These are phyloP conservation scores for Notodonta dromedarius DNA, from an alignment of 2,888 invertebrate genomes.

Conservation along the genomic window DNA sequence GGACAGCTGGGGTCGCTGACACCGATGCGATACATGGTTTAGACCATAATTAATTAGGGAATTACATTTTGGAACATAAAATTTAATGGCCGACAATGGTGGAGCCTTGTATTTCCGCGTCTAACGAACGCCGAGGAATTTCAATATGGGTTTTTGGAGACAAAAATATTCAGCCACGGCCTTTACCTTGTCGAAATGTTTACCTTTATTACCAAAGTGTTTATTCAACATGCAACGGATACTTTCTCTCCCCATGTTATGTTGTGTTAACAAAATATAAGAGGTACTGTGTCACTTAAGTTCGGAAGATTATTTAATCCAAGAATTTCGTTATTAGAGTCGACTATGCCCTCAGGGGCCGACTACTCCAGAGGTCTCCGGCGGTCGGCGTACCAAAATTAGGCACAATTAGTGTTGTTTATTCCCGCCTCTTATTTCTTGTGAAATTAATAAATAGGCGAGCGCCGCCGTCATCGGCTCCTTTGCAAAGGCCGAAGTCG, in stretches of 20 bases:
- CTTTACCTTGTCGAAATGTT: background rate
- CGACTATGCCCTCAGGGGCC: constrained; percentile 13
- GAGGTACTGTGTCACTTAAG: background rate
- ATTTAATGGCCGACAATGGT: constrained; percentile 17
- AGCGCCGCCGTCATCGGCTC: constrained; percentile 49
- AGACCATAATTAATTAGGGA: constrained; percentile 24
- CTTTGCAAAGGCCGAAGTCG: constrained; percentile 51
- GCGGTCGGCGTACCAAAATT: constrained; percentile 41
- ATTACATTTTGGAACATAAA: constrained; percentile 18
- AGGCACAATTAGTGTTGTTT: constrained; percentile 52
- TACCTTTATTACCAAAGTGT: background rate
- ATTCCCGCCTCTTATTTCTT: constrained; percentile 56
- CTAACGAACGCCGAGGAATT: constrained; percentile 6
- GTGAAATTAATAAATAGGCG: constrained; percentile 60
- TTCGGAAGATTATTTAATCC: background rate
- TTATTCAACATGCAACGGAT: background rate
- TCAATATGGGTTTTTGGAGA: constrained; percentile 2
- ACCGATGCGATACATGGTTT: constrained; percentile 33
- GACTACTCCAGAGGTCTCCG: constrained; percentile 2
- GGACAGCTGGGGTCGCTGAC: constrained; percentile 40
- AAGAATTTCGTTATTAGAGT: background rate
- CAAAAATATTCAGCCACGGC: constrained; percentile 1
- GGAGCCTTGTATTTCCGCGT: constrained; percentile 10
- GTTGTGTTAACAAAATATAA: background rate
- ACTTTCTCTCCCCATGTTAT: constrained; percentile 3